Evolutionary conservation across 2,113 vertebrate species (phyloP).

Genomic region (Parus major): DNA sequence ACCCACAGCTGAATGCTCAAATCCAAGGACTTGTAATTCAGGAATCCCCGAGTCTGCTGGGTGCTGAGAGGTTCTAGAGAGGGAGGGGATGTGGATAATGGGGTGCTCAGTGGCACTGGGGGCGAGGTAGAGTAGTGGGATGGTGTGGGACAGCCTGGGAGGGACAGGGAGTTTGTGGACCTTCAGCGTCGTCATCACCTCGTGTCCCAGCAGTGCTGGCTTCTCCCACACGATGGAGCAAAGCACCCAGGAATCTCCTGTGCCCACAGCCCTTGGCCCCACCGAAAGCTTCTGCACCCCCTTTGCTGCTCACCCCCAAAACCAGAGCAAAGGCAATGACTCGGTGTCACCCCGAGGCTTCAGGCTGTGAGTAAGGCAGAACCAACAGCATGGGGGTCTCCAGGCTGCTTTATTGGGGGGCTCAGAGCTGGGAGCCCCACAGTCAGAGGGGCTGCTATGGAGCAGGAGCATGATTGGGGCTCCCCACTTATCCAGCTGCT

Average conservation of each 20-base stretch:
- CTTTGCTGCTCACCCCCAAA: background rate
- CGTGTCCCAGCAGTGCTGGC: conserved; percentile 36
- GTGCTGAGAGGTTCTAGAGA: background rate
- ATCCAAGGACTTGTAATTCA: background rate
- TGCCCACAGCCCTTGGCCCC: rapidly evolving
- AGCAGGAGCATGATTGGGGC: rapidly evolving
- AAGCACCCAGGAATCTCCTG: background rate
- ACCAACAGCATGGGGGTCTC: background rate
- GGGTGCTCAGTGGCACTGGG: background rate
- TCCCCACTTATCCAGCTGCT: background rate
- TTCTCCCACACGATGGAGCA: conserved; percentile 66
- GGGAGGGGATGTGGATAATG: rapidly evolving
- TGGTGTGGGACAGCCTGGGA: background rate
- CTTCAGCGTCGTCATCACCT: background rate
- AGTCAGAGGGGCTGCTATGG: background rate
- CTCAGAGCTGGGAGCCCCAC: background rate
- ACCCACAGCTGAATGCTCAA: background rate
- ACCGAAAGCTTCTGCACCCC: background rate
- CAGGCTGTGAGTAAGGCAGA: background rate
- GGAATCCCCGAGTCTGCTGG: background rate
- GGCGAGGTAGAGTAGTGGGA: background rate
- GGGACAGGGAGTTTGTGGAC: background rate
- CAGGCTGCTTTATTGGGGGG: conserved; percentile 29
- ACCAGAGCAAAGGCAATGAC: background rate
- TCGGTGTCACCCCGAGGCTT: rapidly evolving